Conservation (phyloP, 2,113 vertebrate species). For the Nothoprocta pentlandii region DNA sequence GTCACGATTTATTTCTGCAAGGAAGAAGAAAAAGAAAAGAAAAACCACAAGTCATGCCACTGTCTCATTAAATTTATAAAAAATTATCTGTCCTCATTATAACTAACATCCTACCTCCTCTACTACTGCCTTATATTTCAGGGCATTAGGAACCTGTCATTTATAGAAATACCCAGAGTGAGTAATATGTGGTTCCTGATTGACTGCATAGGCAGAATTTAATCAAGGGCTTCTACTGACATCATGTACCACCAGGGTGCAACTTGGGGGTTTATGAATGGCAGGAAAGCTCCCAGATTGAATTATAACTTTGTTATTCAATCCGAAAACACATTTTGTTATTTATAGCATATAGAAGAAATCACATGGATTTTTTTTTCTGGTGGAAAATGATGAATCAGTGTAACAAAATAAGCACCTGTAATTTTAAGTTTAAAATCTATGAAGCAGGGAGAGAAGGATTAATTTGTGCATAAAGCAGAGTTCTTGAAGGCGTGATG, state of each 20-base stretch:
- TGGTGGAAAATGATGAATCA: slow-evolving; percentile 71
- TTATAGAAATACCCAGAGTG: slow-evolving; percentile 55
- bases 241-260: neutral
- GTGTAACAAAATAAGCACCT: slow-evolving; percentile 67
- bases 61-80: slow-evolving; percentile 49
- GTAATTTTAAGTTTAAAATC: slow-evolving; percentile 70
- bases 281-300: slow-evolving; percentile 58
- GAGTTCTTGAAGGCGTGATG: slow-evolving; percentile 65
- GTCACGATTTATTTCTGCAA: slow-evolving; percentile 61
- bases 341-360: slow-evolving; percentile 70
- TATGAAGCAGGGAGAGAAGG: slow-evolving; percentile 50
- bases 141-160: slow-evolving; percentile 61
- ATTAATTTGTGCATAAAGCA: slow-evolving; percentile 57
- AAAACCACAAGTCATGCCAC: slow-evolving; percentile 9
- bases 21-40: neutral
- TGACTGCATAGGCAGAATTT: slow-evolving; percentile 62
- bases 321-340: slow-evolving; percentile 60
- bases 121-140: slow-evolving; percentile 67
- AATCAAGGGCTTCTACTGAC: slow-evolving; percentile 41
- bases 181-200: slow-evolving; percentile 45
- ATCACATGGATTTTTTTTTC: slow-evolving; percentile 32
- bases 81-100: slow-evolving; percentile 65
- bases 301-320: slow-evolving; percentile 69
- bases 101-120: slow-evolving; percentile 64
- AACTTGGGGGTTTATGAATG: slow-evolving; percentile 59